Conservation (phyloP, 2,888 invertebrate genomes). For the Candidula unifasciata region DNA sequence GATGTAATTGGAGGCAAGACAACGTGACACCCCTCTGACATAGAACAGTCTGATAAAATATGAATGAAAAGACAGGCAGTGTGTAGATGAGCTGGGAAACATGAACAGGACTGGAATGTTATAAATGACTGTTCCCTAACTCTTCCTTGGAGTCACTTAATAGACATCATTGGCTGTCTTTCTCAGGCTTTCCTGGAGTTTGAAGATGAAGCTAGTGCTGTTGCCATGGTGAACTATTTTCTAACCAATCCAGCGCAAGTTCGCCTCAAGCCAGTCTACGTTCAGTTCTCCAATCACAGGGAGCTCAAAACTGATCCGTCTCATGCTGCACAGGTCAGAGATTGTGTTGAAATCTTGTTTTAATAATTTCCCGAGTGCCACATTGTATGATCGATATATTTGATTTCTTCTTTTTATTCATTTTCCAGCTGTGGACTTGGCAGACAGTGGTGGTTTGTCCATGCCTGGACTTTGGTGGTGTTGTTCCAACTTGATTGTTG, state of each 20-base stretch:
- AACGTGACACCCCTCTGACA: too few relatives aligned
- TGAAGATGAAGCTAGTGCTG: slow-evolving; percentile 95
- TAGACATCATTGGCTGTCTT: background rate
- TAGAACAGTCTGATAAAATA: too few relatives aligned
- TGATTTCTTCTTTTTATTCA: background rate
- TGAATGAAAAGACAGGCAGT: too few relatives aligned
- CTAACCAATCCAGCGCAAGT: slow-evolving; percentile 94
- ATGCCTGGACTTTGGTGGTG: too few relatives aligned
- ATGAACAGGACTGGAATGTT: too few relatives aligned
- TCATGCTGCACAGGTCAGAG: slow-evolving; percentile 67
- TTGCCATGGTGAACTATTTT: slow-evolving; percentile 96
- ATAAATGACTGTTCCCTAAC: too few relatives aligned
- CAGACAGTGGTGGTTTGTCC: too few relatives aligned
- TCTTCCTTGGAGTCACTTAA: too few relatives aligned
- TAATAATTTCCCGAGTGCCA: background rate
- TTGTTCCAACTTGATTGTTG: too few relatives aligned
- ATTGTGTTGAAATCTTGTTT: background rate
- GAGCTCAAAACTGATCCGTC: slow-evolving; percentile 94
- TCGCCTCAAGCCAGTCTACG: slow-evolving; percentile 96
- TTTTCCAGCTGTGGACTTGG: background rate
- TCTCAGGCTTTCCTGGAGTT: slow-evolving; percentile 97
- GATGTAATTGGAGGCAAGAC: too few relatives aligned
- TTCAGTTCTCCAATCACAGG: slow-evolving; percentile 97
- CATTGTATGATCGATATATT: background rate
- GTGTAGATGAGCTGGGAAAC: too few relatives aligned